Evolutionary conservation across 2,888 invertebrate species (phyloP), one percentile per base, ranked within the genome.

Genomic region (Shargacucullia verbasci): DNA sequence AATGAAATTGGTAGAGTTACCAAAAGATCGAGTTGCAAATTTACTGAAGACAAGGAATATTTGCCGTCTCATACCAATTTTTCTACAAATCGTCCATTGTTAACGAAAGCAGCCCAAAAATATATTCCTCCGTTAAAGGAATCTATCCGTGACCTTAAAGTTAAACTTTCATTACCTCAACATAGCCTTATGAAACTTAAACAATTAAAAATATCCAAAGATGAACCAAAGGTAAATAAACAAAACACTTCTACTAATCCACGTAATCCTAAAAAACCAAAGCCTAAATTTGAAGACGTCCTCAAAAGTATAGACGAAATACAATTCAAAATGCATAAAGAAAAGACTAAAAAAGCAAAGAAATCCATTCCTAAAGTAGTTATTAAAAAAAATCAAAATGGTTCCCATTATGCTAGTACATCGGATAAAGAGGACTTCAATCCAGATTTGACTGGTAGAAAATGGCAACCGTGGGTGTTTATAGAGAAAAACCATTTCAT

Each of bases 381-480:
- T 34, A 94, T 94, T 66, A 94, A 94, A 75, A 94, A 94, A 84
- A 88, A 80, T 61, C 81, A 84, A 71, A 88, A 91, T 70, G 94
- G 94, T 40, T 91, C 93, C 29, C 94, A 94, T 75, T 94, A 94
- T 72, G 87, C 94, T 29, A 94, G 94, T 73, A 87, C 86, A 34
- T 73, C 85, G 49, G 77, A 81, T 58, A 86, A 83, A 63, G 73
- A 86, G 43, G 71, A 78, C 34, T 90, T 80, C 56, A 91, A 92
- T 73, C 94, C 94, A 14, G 94, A 94, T 66, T 78, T 94, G 65
- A 94, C 94, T 1, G 94, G 94, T 6, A 87, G 90, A 57, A 94
- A 94, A 71, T 94, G 94, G 94, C 94, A 94, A 78, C 94, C 94
- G 0, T 94, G 92, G 92, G 94, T 94, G 13, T 92, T 91, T 71